phyloP scores from a whole-genome alignment of 2,113 vertebrate genomes.

The Chloebia gouldiae region DNA sequence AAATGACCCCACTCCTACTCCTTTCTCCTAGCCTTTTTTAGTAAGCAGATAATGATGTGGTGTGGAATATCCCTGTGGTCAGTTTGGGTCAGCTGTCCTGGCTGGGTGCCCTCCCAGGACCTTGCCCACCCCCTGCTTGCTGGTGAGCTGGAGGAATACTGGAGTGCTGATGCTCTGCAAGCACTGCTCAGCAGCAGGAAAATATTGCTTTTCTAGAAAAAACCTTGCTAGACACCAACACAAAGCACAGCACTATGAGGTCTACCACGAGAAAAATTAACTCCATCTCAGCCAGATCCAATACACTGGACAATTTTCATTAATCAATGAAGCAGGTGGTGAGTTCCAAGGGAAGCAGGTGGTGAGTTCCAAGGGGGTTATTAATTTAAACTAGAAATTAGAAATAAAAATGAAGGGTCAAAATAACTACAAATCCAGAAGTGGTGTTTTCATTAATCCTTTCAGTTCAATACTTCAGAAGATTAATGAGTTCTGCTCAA shows the following conservation, averaged over 20 bases:
- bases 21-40: neutral
- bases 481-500: slow-evolving; percentile 24
- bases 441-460: neutral
- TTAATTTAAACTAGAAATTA: slow-evolving; percentile 13
- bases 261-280: neutral
- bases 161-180: neutral
- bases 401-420: slow-evolving; percentile 15
- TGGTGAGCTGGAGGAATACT: neutral
- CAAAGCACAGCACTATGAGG: neutral
- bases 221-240: neutral
- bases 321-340: neutral
- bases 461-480: neutral
- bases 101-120: neutral
- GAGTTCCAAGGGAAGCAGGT: neutral
- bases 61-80: neutral
- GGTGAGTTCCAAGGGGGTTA: neutral
- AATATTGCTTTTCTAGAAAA: neutral
- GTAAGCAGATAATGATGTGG: neutral
- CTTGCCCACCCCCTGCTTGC: neutral
- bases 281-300: neutral
- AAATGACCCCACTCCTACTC: neutral
- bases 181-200: neutral
- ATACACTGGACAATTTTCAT: neutral
- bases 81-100: neutral
- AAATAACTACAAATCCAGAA: slow-evolving; percentile 1